Evolutionary conservation across 2,113 vertebrate genomes (phyloP).

Genomic region (Halichoerus grypus): DNA sequence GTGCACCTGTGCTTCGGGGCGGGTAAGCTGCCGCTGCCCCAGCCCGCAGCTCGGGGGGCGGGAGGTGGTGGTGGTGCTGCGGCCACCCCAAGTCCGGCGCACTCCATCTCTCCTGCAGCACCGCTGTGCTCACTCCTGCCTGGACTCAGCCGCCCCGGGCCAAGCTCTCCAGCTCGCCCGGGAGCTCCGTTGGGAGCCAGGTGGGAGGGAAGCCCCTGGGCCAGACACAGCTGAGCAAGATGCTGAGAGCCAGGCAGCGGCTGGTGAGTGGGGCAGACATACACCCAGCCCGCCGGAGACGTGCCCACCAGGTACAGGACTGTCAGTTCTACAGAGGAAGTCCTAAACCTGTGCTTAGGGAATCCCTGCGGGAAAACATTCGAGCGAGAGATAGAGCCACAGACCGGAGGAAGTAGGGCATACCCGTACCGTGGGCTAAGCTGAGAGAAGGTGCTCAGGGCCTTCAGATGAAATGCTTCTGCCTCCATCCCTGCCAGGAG

Average conservation of each 20-base stretch:
- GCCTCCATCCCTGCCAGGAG: not conserved
- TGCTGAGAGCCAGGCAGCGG: not conserved
- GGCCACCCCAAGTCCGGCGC: not conserved
- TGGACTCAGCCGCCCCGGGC: not conserved
- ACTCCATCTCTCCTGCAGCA: not conserved
- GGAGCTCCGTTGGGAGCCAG: not conserved
- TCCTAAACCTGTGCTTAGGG: too few species aligned
- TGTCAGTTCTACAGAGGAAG: not conserved
- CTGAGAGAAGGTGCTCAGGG: not conserved
- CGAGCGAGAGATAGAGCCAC: not conserved
- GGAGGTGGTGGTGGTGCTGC: too few species aligned
- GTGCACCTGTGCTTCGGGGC: not conserved
- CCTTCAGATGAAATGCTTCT: not conserved
- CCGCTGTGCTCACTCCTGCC: not conserved
- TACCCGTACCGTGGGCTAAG: not conserved
- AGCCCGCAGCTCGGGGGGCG: too few species aligned
- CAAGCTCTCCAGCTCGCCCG: not conserved
- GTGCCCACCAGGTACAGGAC: not conserved
- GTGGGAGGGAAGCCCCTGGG: not conserved
- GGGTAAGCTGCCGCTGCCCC: not conserved
- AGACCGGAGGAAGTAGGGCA: not conserved
- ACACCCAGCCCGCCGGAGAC: not conserved
- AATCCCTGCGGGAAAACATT: not conserved
- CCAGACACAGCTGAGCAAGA: not conserved
- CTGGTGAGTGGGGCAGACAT: not conserved